Evolutionary conservation across 2,888 invertebrate species (phyloP).

Genomic region (Athalia cordata): DNA sequence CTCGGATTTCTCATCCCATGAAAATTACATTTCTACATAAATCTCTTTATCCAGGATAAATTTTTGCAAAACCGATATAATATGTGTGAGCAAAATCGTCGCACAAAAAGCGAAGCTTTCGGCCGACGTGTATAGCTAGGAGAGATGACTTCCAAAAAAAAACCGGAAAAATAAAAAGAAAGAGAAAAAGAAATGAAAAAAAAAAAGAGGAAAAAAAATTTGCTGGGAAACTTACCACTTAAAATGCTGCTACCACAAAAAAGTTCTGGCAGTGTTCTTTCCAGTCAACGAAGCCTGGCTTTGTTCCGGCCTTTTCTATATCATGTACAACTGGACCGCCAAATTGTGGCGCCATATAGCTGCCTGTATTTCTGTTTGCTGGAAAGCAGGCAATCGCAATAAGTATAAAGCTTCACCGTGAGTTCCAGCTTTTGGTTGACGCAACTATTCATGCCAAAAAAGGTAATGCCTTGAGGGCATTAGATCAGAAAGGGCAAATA

Average conservation of each 20-base stretch:
- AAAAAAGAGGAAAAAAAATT: slow-evolving; percentile 51
- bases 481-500: too few relatives aligned
- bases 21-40: not conserved
- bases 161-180: not conserved
- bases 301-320: slow-evolving; percentile 61
- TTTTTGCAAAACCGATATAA: too few relatives aligned
- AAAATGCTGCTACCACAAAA: slow-evolving; percentile 60
- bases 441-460: too few relatives aligned
- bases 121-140: not conserved
- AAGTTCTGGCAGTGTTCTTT: slow-evolving; percentile 52
- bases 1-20: slow-evolving; percentile 1
- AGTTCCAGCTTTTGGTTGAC: too few relatives aligned
- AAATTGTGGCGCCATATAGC: not conserved
- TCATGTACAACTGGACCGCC: slow-evolving; percentile 5
- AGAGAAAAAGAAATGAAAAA: slow-evolving; percentile 43
- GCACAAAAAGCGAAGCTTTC: too few relatives aligned
- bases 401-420: not conserved
- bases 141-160: not conserved
- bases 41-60: not conserved
- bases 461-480: too few relatives aligned
- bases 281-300: slow-evolving; percentile 59
- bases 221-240: slow-evolving; percentile 67
- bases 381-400: slow-evolving; percentile 23
- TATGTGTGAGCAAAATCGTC: too few relatives aligned
- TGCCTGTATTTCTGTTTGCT: slow-evolving; percentile 18